Evolutionary conservation across 92 coral and sea anemone species (phyloP), one percentile per base, ranked within the genome.

Genomic region (Chrysogorgia sp.): DNA sequence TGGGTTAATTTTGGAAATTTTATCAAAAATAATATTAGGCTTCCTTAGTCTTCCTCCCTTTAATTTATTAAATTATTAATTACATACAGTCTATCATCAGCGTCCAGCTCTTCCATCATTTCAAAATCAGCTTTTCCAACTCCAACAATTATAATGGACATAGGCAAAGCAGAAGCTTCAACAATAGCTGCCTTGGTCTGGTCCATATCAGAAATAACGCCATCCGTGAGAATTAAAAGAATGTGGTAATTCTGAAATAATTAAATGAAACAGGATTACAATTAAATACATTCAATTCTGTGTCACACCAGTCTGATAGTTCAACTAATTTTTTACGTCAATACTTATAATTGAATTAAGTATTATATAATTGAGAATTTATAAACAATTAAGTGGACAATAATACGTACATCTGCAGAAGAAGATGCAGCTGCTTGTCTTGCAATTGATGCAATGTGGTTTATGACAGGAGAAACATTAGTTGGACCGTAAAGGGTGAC

Each of bases 51-150:
- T n/a, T n/a, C n/a, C n/a, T n/a, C n/a, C n/a, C n/a, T n/a, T n/a
- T n/a, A n/a, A n/a, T n/a, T n/a, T n/a, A n/a, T n/a, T n/a, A n/a
- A n/a, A n/a, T n/a, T n/a, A n/a, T n/a, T n/a, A n/a, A n/a, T n/a
- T 8, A 82, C 98, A 86, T 87, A 93, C 98, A 93, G 79, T 78
- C 88, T 86, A 22, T 93, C 98, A 80, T 93, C 98, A 57, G 88
- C 64, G 71, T 93, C 98, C 25, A 93, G 89, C 77, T 91, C 98
- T 67, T 93, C 98, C 98, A 93, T 93, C 98, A 91, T 89, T n/a
- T 82, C 67, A 67, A 93, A 93, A 55, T 93, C 92, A n/a, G 97
- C 98, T 33, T 80, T 77, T 32, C 98, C 98, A 31, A 93, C 97
- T 4, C 98, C 98, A 55, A 93, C 98, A 49, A 93, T 93, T 55